Percentiles rank a stretch among this genome's conserved stretches.
These are phyloP conservation scores for Pseudotriccus pelzelni DNA, from an alignment of 2,797 vertebrate species.

Conservation along the genomic window DNA sequence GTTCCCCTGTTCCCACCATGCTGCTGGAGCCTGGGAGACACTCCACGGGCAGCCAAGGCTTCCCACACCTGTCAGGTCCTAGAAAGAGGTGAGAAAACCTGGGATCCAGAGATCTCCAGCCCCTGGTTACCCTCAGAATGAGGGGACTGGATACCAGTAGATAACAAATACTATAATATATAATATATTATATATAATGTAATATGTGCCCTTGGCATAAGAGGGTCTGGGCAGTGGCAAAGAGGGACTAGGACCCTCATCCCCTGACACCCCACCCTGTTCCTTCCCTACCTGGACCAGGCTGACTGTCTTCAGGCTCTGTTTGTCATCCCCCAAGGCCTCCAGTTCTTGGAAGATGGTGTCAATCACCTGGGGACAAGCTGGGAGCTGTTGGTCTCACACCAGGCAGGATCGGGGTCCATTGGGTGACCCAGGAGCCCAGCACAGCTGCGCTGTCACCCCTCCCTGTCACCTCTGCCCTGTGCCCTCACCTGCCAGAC, in stretches of 20 bases:
- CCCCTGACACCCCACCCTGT: not conserved
- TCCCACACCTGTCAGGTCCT: not conserved
- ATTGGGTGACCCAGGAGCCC: accelerated
- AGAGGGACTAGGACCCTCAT: not conserved
- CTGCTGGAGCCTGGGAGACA: not conserved
- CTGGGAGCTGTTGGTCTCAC: not conserved
- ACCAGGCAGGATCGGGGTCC: accelerated
- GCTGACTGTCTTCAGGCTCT: constrained; percentile 75
- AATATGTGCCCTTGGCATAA: not conserved
- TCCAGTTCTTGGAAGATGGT: constrained; percentile 71
- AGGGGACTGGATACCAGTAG: not conserved
- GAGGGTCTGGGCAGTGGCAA: not conserved
- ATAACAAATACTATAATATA: too few relatives aligned
- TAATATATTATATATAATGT: too few relatives aligned
- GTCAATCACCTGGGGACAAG: constrained; percentile 72
- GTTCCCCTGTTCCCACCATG: not conserved
- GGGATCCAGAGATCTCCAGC: not conserved
- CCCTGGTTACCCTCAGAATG: not conserved
- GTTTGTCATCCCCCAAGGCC: not conserved
- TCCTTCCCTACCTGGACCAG: constrained; percentile 80
- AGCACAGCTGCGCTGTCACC: not conserved
- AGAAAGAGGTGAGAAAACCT: not conserved
- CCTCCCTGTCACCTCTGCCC: constrained; percentile 64
- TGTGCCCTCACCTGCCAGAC: constrained; percentile 77
- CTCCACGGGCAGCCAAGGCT: not conserved